Evolutionary conservation across 2,888 invertebrate genomes (phyloP), one percentile per base, ranked within the genome.

Genomic region (Apamea crenata): DNA sequence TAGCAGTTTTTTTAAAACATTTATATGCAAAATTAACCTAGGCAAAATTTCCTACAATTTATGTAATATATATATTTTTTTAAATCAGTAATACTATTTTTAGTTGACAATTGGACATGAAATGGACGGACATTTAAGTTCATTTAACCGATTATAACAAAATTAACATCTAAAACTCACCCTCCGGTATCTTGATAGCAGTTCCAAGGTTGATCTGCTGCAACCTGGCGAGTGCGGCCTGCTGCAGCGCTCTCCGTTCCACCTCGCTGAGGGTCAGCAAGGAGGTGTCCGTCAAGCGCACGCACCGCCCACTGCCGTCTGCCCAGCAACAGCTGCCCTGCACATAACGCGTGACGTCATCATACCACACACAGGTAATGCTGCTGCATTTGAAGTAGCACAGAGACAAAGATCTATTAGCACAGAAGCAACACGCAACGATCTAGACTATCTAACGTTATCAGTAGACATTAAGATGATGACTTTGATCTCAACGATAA

Each of bases 131-230:
- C 8, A 21, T 53, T 53, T 21, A 53, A 21, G 10, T 8, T 8
- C 8, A 21, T 53, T 53, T 21, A 53, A 21, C 56, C 56, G 25
- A 21, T 25, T 56, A 25, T 25, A 25, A 25, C 25, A 56, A n/a
- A 56, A 4, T 12, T 59, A 59, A 59, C 12, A n/a, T 32, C 29
- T 29, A 65, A 21, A 6, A 92, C 97, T 97, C 93, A 99, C 99
- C 99, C 97, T 98, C 98, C 73, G 99, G 99, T 93, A 98, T 97
- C 95, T 98, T 98, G 91, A 99, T 97, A 84, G 97, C 97, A 86
- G 98, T 98, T 61, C 99, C 99, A 53, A 99, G 97, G 95, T 99
- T 98, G 90, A 99, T 97, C 89, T 98, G 98, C 94, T 98, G 98
- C 80, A 99, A 97, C 93, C 99, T 98, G 40, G 98, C 98, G 56